Evolutionary conservation across 2,113 vertebrate species (phyloP), one percentile per base, ranked within the genome.

Genomic region (Monarcha castaneiventris): DNA sequence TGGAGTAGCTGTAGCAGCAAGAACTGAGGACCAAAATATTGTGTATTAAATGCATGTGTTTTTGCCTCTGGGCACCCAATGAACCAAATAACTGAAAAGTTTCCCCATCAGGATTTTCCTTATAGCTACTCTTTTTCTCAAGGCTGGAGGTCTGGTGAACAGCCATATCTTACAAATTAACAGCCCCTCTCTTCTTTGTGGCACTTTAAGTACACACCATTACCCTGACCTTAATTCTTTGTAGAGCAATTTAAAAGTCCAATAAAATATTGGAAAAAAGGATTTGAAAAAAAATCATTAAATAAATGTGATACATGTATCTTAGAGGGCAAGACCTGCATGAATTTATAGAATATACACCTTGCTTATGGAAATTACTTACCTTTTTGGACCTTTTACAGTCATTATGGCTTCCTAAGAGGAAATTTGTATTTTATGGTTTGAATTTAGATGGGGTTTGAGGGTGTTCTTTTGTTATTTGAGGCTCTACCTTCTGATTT

Each of bases 81-180:
- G 55, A 93, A 87, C 39, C 58, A 95, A 74, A 73, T 43, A 89
- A 84, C 81, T 73, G 68, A 94, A 91, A 97, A 96, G 54, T 87
- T 95, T 78, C 67, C 17, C 56, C 78, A 71, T 97, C 77, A 96
- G 56, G 73, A 64, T 59, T 93, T 89, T 59, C 37, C 87, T 88
- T 89, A 56, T 43, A 87, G 32, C 52, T 79, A 66, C 93, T 69
- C 54, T 74, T 97, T 94, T 94, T 73, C 71, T 90, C 56, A 52
- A 92, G 92, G 73, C 71, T 97, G 62, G 95, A 97, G 69, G 90
- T 97, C 88, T 96, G 92, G 64, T 49, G 64, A 95, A 68, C 15
- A 61, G 33, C 68, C 30, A 26, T 94, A 81, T 96, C 93, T 93
- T 89, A 81, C 21, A 96, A 94, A 95, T 95, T 96, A 89, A 84